Conservation (phyloP, 2,797 vertebrate species). For the Clamator glandarius region DNA sequence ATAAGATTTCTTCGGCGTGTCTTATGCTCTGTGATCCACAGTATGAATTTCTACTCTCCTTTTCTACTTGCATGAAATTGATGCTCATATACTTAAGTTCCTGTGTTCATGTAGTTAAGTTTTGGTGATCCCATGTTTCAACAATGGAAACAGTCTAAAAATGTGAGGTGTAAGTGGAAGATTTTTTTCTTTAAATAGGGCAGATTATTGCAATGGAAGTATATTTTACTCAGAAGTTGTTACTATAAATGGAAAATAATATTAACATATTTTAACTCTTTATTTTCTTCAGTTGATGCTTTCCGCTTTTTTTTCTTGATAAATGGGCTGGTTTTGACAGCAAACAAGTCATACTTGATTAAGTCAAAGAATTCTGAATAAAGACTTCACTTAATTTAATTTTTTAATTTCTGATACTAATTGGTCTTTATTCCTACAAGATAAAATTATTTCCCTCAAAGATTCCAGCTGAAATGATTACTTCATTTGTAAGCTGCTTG, state of each 20-base stretch:
- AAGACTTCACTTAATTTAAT: background rate
- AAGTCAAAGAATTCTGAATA: background rate
- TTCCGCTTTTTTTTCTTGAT: background rate
- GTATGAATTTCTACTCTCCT: background rate
- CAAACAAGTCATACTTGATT: background rate
- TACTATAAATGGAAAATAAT: background rate
- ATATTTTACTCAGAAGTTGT: background rate
- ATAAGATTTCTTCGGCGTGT: background rate
- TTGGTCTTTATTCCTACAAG: background rate
- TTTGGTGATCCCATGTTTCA: background rate
- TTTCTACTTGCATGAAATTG: background rate
- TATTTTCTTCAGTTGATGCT: background rate
- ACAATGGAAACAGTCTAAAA: background rate
- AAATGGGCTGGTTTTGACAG: background rate
- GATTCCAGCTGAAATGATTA: background rate
- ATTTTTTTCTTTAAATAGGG: background rate
- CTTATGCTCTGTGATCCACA: background rate
- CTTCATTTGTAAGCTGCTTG: background rate
- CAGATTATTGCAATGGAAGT: background rate
- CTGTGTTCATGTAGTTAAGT: background rate
- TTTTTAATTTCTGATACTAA: background rate
- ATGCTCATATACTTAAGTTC: background rate
- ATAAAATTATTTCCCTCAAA: background rate
- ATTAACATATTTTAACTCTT: background rate
- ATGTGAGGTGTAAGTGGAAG: background rate